These are phyloP conservation scores for Pteropus alecto DNA, from an alignment of 2,113 vertebrate genomes.

Conservation along the genomic window DNA sequence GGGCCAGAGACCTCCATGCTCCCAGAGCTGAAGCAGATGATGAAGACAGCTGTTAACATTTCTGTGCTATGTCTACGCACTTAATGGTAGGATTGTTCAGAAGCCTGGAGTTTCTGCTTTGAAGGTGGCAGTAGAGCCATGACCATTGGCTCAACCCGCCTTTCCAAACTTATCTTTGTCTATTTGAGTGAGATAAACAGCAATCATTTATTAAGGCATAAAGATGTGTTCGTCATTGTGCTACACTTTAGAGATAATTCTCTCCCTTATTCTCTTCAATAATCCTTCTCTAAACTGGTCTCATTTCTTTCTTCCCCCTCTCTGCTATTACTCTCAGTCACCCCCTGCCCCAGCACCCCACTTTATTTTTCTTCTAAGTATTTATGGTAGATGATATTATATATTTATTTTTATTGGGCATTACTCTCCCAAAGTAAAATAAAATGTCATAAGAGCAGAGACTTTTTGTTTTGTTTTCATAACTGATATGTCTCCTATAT, in stretches of 20 bases:
- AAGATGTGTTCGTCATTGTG: too few relatives aligned
- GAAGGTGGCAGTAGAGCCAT: background rate
- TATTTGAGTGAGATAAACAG: background rate
- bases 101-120: background rate
- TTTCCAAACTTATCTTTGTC: background rate
- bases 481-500: background rate
- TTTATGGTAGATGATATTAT: background rate
- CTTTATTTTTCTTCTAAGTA: background rate
- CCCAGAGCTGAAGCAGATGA: background rate
- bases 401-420: background rate
- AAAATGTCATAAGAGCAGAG: background rate
- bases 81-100: background rate
- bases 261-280: background rate
- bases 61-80: background rate
- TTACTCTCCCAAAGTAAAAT: background rate
- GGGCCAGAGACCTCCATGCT: background rate
- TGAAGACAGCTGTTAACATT: background rate
- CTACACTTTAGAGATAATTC: background rate
- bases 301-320: too few relatives aligned
- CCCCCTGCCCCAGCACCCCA: background rate
- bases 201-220: background rate
- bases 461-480: background rate
- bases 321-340: background rate
- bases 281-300: background rate
- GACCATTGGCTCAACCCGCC: too few relatives aligned